Evolutionary conservation across 2,797 vertebrate species (phyloP).

Genomic region (Synanceia verrucosa): DNA sequence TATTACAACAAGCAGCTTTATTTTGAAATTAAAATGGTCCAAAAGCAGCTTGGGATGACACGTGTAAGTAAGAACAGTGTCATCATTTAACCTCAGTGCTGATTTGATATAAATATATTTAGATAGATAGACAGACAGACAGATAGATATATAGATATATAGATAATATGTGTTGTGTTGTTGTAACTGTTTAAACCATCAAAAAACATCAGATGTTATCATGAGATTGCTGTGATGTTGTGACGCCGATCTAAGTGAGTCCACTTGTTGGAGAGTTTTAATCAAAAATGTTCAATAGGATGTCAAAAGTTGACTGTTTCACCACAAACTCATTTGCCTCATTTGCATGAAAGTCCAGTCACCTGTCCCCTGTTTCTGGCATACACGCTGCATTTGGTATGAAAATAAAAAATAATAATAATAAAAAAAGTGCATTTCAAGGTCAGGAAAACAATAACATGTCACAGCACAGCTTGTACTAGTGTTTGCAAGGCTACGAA

Average conservation of each 20-base stretch:
- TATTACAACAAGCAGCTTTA: too few relatives aligned
- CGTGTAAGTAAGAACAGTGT: not conserved
- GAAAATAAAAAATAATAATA: slow-evolving; percentile 38
- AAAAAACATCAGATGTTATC: too few relatives aligned
- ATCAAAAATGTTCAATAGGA: too few relatives aligned
- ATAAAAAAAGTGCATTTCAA: slow-evolving; percentile 42
- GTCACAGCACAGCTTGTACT: not conserved
- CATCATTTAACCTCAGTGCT: not conserved
- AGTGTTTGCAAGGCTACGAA: slow-evolving; percentile 19
- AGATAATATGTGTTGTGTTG: too few relatives aligned
- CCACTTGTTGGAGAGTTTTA: too few relatives aligned
- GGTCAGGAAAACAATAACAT: slow-evolving; percentile 39
- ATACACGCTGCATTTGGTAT: slow-evolving; percentile 4
- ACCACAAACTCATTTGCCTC: slow-evolving; percentile 13
- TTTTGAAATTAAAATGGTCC: too few relatives aligned
- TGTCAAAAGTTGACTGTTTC: slow-evolving; percentile 21
- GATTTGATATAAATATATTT: too few relatives aligned
- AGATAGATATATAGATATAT: too few relatives aligned
- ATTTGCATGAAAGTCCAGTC: slow-evolving; percentile 36
- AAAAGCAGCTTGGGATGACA: not conserved
- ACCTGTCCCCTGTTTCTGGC: slow-evolving; percentile 7
- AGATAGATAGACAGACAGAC: too few relatives aligned
- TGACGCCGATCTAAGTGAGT: too few relatives aligned
- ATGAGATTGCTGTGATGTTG: too few relatives aligned
- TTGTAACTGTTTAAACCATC: too few relatives aligned